Evolutionary conservation across 2,888 invertebrate species (phyloP).

Genomic region (Epistrophella euchroma): DNA sequence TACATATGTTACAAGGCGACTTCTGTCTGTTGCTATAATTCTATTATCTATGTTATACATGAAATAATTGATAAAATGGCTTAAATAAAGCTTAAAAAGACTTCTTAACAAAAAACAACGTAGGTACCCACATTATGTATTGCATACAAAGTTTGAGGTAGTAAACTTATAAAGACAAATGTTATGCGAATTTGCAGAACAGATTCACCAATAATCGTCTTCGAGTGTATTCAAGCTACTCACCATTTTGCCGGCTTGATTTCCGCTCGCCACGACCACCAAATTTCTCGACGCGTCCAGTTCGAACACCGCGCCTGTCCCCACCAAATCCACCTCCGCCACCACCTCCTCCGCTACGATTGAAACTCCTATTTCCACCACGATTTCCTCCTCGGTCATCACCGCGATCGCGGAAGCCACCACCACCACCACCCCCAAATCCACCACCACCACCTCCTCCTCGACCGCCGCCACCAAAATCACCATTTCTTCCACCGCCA

Average conservation of each 20-base stretch:
- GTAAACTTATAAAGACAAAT: background rate
- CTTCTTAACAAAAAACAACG: no score
- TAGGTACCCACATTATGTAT: no score
- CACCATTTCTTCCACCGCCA: slow-evolving; percentile 42
- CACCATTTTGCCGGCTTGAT: slow-evolving; percentile 57
- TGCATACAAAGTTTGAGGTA: background rate
- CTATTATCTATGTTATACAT: no score
- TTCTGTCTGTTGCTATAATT: no score
- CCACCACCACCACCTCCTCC: slow-evolving; percentile 57
- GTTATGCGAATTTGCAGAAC: background rate
- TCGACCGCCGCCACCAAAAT: slow-evolving; percentile 14
- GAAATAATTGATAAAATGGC: no score
- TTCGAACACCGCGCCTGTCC: slow-evolving; percentile 78
- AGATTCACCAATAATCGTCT: background rate
- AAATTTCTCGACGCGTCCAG: slow-evolving; percentile 79
- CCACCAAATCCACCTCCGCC: slow-evolving; percentile 71
- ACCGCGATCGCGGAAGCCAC: slow-evolving; percentile 61
- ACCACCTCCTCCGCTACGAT: slow-evolving; percentile 49
- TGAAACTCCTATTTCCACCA: slow-evolving; percentile 46
- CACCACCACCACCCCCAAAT: slow-evolving; percentile 43
- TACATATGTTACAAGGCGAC: no score
- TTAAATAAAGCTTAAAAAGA: no score
- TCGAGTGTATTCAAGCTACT: background rate
- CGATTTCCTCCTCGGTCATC: slow-evolving; percentile 59
- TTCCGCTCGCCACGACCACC: slow-evolving; percentile 64